These are phyloP conservation scores for Gastrophryne carolinensis DNA, from an alignment of 2,797 vertebrate species.

Conservation along the genomic window DNA sequence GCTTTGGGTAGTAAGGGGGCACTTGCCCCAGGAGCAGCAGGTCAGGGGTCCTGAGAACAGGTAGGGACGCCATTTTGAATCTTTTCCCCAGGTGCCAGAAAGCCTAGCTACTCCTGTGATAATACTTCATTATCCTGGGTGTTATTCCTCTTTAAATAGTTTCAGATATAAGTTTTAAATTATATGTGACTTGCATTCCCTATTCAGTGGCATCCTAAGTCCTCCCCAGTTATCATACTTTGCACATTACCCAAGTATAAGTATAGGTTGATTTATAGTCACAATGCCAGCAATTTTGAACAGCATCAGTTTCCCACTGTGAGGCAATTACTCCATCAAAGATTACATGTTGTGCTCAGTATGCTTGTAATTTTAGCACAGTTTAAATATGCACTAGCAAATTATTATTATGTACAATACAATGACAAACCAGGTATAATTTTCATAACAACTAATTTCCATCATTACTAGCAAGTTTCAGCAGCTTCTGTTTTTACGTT, in stretches of 20 bases:
- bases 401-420: conserved; percentile 16
- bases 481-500: not conserved
- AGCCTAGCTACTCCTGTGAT: too few relatives aligned
- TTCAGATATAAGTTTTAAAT: too few relatives aligned
- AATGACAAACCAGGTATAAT: conserved; percentile 24
- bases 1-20: too few relatives aligned
- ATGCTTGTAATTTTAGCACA: conserved; percentile 21
- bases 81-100: too few relatives aligned
- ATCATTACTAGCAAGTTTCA: conserved; percentile 21
- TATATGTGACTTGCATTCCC: not conserved
- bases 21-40: too few relatives aligned
- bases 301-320: conserved; percentile 40
- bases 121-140: too few relatives aligned
- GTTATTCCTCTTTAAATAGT: too few relatives aligned
- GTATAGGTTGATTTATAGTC: conserved; percentile 37
- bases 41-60: too few relatives aligned
- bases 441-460: conserved; percentile 12
- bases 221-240: not conserved
- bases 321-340: conserved; percentile 43
- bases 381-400: conserved; percentile 30
- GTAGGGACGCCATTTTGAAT: too few relatives aligned
- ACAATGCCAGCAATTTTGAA: conserved; percentile 28
- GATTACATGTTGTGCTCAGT: conserved; percentile 33
- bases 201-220: conserved; percentile 4
- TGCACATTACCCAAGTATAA: conserved; percentile 17